Conservation (phyloP, 2,113 vertebrate species). For the Indri indri region DNA sequence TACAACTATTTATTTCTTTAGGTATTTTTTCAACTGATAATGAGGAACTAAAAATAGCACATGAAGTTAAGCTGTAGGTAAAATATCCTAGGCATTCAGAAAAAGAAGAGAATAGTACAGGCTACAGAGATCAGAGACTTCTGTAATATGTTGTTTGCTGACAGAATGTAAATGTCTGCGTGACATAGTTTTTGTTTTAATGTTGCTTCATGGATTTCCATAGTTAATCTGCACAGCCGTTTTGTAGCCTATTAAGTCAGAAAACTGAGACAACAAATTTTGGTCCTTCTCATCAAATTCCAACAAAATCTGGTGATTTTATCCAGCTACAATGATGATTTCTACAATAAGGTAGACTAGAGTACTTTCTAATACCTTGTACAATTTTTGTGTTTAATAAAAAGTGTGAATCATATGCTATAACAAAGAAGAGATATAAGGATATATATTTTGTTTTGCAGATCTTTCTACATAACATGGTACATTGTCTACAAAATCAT, state of each 20-base stretch:
- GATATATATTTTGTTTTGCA: not conserved
- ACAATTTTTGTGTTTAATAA: not conserved
- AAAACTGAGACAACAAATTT: not conserved
- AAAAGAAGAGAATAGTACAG: not conserved
- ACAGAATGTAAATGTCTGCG: not conserved
- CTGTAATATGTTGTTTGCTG: not conserved
- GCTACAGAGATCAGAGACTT: not conserved
- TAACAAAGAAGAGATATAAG: not conserved
- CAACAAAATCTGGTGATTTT: not conserved
- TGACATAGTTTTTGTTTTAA: not conserved
- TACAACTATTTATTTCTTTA: constrained; percentile 22
- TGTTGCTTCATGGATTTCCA: not conserved
- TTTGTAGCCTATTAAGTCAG: not conserved
- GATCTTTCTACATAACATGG: not conserved
- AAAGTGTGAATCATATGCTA: not conserved
- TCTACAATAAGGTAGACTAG: not conserved
- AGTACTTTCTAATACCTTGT: not conserved
- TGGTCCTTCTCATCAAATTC: not conserved
- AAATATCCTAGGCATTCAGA: not conserved
- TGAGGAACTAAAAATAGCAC: not conserved
- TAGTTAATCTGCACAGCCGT: not conserved
- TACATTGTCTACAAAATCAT: not conserved
- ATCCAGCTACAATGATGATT: not conserved
- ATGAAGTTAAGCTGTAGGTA: not conserved
- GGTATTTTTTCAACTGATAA: not conserved